Base-by-base conservation (phyloP, 1,140 invertebrate genomes). In the Steinernema khuongi region DNA sequence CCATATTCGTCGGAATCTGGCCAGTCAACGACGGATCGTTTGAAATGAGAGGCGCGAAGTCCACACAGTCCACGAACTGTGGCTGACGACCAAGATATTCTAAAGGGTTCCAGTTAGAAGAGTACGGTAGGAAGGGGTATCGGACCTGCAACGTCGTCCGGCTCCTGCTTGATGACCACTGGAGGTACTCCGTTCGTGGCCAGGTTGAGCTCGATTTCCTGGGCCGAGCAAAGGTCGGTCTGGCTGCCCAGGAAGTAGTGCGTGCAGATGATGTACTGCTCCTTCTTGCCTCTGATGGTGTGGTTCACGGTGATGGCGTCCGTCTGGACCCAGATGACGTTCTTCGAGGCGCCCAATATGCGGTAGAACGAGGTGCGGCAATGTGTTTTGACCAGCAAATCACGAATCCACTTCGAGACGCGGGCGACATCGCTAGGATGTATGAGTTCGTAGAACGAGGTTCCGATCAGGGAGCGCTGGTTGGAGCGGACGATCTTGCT, bases 221-320 rank as follows among this genome's bases (percentile, higher is more conserved):
- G 11, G 19, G 50, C 50, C 11, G 50, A 60, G 19, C 14, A 14
- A 60, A 4, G 4, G 50, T 60, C 50, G 19, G 50, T 60, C 19
- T 60, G 50, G 26, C 4, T 60, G 7, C 79, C 81, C 41, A 82
- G 71, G 1, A 78, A 36, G 30, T 74, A 50, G 68, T 82, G 81
- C n/a, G 81, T 74, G 73, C 81, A 81, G n/a, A 82, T 78, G 19
- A 82, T 76, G 73, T 82, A 82, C 72, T 82, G 81, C 36, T 80
- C 81, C 41, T 77, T 81, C 67, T 81, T 79, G 30, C 81, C 81
- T 31, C 75, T 73, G 11, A 80, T 74, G 11, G 81, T 82, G 72
- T 82, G 81, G 60, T 73, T 78, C 36, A 83, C 74, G 1, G 81
- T 82, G 0, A 76, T 80, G 22, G 81, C 81, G 43, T 83, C 81